These are phyloP conservation scores for Argyra leucocephala DNA, from an alignment of 2,888 invertebrate species.

Conservation along the genomic window DNA sequence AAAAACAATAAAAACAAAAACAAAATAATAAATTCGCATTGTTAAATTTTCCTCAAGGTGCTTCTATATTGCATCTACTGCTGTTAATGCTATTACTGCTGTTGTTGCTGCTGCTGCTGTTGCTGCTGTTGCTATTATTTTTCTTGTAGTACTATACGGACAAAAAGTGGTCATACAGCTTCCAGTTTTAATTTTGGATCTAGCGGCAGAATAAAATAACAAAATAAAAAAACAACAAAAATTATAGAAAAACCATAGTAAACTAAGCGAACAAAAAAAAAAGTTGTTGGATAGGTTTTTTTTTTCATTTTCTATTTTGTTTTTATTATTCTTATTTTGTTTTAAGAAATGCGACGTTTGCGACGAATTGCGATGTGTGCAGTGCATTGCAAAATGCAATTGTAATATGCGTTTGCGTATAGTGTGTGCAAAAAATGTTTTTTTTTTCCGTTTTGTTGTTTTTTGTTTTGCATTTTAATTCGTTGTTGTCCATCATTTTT, in stretches of 20 bases:
- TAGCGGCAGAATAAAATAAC: neutral
- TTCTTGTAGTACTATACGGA: neutral
- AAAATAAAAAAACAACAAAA: neutral
- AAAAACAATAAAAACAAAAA: neutral
- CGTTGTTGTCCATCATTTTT: neutral
- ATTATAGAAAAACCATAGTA: neutral
- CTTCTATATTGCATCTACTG: neutral
- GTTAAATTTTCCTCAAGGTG: slow-evolving; percentile 12
- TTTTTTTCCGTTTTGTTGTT: too few species aligned
- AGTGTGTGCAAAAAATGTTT: too few species aligned
- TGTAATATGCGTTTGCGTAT: neutral
- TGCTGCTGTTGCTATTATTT: too few species aligned
- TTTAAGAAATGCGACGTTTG: neutral
- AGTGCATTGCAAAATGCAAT: neutral
- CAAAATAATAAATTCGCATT: slow-evolving; percentile 10
- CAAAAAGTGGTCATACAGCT: slow-evolving; percentile 19
- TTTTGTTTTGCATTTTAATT: too few species aligned
- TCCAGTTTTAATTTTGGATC: slow-evolving; percentile 14
- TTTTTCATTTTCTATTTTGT: neutral
- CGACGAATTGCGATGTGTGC: neutral
- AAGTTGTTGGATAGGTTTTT: slow-evolving; percentile 2
- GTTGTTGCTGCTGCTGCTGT: neutral
- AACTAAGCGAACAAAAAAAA: neutral
- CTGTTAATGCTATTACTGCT: neutral
- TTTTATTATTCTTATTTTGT: neutral